Conservation (phyloP, 1,140 invertebrate species). For the Saccostrea glomerata region DNA sequence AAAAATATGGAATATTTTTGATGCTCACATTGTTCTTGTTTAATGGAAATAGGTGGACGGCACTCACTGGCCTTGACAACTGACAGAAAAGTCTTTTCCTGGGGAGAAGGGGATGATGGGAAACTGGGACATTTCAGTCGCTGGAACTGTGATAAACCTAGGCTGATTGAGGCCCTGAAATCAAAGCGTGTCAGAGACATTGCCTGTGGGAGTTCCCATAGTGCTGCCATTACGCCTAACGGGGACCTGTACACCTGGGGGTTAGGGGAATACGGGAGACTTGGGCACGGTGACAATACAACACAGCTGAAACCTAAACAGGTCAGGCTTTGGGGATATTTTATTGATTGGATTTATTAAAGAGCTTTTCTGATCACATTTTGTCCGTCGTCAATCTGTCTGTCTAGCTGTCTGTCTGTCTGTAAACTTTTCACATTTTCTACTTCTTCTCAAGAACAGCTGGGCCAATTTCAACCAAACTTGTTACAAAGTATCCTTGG, state of each 20-base stretch:
- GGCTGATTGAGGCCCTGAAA: constrained; percentile 89
- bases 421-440: no score
- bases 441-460: no score
- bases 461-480: no score
- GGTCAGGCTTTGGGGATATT: constrained; percentile 78
- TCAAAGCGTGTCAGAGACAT: constrained; percentile 94
- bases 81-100: constrained; percentile 91
- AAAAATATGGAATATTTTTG: not conserved
- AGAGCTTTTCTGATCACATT: no score
- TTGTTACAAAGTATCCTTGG: no score
- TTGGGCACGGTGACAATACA: constrained; percentile 93
- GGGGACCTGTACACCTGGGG: constrained; percentile 98
- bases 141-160: constrained; percentile 86
- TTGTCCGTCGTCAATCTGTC: no score
- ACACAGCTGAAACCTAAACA: constrained; percentile 93
- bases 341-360: not conserved
- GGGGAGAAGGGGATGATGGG: constrained; percentile 98
- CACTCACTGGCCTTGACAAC: constrained; percentile 94
- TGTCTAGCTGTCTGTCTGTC: no score
- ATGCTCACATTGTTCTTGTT: not conserved
- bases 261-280: constrained; percentile 92
- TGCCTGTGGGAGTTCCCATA: constrained; percentile 95
- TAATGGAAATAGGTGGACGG: constrained; percentile 84
- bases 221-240: constrained; percentile 93
- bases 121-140: constrained; percentile 94